Evolutionary conservation across 2,888 invertebrate species (phyloP), one percentile per base, ranked within the genome.

Genomic region (Marasmarcha lunaedactyla): DNA sequence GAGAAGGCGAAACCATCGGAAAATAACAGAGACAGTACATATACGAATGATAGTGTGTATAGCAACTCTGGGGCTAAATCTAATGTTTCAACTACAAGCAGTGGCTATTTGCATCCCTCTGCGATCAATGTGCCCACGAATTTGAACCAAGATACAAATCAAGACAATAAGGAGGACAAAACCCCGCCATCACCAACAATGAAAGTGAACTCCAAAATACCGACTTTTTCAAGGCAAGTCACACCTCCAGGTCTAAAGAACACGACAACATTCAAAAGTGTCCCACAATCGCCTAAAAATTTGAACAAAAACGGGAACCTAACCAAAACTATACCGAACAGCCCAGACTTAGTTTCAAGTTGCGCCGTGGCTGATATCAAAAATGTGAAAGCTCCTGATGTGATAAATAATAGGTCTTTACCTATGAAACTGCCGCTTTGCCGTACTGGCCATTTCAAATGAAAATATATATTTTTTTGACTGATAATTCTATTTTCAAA

Each of bases 311-410:
- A 63, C 33, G 35, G 49, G 1, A 68, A 55, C 43, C 39, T 66
- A 49, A 53, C 63, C 38, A 54, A 71, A 2, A 76, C 73, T 53
- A 71, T 74, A 42, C 65, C 54, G 44, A 90, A 90, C 53, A 90
- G 90, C 60, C 91, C 91, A 0, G 91, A 91, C 57, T 65, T 91
- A 20, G 90, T 91, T 2, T 89, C 90, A 0, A 90, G 90, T 54
- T 91, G 91, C 57, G 87, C 87, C 1, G 71, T 78, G n/a, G 68
- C 70, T 0, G 81, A 84, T 15, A 59, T 66, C 10, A 78, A 84
- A 38, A 76, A 72, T 13, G 67, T 78, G 0, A 89, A 89, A 63
- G 86, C 89, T 0, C 88, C 88, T 0, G 88, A 88, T 52, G 86
- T 88, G n/a, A 72, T 88, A 14, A 87, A 85, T 41, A 83, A 81